These are phyloP conservation scores for Sialia sialis DNA, from an alignment of 2,113 vertebrate genomes.

Conservation along the genomic window DNA sequence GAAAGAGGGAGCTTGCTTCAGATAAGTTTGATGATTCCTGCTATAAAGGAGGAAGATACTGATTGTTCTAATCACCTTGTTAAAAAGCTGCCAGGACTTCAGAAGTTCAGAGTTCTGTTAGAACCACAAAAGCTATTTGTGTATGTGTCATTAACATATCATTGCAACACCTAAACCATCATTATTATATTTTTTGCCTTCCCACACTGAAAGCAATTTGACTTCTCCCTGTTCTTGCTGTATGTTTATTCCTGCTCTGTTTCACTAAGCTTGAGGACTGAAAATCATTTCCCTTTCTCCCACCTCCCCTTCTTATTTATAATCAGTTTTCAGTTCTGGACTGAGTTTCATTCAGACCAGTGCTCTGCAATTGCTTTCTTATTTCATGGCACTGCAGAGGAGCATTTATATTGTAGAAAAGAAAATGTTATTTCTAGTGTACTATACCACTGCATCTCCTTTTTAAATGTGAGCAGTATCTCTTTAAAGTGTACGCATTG, in stretches of 20 bases:
- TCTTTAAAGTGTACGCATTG: background rate
- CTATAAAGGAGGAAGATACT: background rate
- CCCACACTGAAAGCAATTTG: background rate
- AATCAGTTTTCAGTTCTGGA: background rate
- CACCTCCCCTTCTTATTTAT: background rate
- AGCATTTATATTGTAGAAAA: background rate
- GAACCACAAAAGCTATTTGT: background rate
- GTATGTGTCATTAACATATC: background rate
- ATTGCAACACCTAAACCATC: background rate
- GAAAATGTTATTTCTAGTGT: background rate
- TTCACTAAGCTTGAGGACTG: background rate
- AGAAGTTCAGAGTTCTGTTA: background rate
- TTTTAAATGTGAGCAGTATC: background rate
- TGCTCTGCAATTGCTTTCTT: background rate
- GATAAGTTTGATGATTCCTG: background rate
- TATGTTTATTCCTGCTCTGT: background rate
- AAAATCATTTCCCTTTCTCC: background rate
- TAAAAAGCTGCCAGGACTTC: background rate
- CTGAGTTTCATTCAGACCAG: background rate
- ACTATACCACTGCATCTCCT: background rate
- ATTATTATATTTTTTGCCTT: background rate
- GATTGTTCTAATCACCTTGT: background rate
- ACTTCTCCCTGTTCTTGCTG: background rate
- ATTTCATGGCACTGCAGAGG: conserved; percentile 3
- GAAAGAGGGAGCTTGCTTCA: background rate